These are phyloP conservation scores for Epirrita christyi DNA, from an alignment of 2,888 invertebrate genomes.

Conservation along the genomic window DNA sequence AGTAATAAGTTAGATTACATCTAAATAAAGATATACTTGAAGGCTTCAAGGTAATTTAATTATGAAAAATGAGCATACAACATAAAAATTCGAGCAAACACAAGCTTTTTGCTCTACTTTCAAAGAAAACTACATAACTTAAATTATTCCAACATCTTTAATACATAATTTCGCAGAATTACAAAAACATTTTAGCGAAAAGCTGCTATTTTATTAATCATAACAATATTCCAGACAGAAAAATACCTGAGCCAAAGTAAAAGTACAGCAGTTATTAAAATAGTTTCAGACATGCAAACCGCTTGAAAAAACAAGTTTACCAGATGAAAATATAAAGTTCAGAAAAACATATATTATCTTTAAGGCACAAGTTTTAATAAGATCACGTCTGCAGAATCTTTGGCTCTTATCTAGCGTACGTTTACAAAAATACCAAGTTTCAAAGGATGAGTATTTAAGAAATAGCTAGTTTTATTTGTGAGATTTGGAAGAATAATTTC, in stretches of 20 bases:
- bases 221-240: background rate
- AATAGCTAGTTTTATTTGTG: background rate
- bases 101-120: no score
- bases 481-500: no score
- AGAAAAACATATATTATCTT: conserved; percentile 14
- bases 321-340: conserved; percentile 8
- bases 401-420: background rate
- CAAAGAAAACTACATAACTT: no score
- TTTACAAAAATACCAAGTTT: conserved; percentile 3
- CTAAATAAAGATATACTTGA: no score
- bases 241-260: conserved; percentile 4
- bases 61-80: no score
- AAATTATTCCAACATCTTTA: no score
- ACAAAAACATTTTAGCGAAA: no score
- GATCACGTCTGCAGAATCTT: conserved; percentile 16
- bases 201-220: no score
- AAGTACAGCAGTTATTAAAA: conserved; percentile 11
- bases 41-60: no score
- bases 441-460: conserved; percentile 8
- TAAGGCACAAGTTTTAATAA: conserved; percentile 21
- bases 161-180: no score
- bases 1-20: no score
- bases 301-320: conserved; percentile 7
- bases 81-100: no score
- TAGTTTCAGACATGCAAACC: conserved; percentile 5